Conservation (phyloP, 2,797 vertebrate species). For the Eremophila alpestris region DNA sequence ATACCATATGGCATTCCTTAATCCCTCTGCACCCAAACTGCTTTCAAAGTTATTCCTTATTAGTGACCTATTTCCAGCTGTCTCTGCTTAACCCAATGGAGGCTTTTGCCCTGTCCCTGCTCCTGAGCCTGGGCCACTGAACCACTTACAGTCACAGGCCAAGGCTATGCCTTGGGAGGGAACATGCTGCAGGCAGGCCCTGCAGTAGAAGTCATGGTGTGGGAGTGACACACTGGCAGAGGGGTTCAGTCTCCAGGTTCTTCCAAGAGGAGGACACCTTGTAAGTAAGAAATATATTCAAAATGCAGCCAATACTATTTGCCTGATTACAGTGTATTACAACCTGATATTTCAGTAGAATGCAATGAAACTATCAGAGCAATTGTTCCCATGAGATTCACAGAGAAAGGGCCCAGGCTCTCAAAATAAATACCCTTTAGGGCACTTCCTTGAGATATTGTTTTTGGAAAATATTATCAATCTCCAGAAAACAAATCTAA, state of each 20-base stretch:
- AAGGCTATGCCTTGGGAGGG: background rate
- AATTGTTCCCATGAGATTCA: background rate
- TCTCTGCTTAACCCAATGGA: background rate
- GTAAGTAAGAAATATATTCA: background rate
- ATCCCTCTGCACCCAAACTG: constrained; percentile 13
- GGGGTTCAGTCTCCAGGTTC: background rate
- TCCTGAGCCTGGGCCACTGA: background rate
- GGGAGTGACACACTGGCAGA: background rate
- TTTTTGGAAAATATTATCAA: background rate
- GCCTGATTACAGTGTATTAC: background rate
- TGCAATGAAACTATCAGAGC: background rate
- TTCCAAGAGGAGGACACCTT: background rate
- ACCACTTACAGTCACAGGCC: background rate
- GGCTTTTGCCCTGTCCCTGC: background rate
- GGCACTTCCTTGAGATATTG: background rate
- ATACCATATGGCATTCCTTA: constrained; percentile 43
- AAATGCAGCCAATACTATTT: background rate
- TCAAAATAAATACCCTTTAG: background rate
- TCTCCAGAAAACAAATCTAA: constrained; percentile 6
- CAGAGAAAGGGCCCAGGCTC: background rate
- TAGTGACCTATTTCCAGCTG: constrained; percentile 38
- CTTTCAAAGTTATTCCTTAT: constrained; percentile 28
- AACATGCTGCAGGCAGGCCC: background rate
- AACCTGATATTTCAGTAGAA: background rate
- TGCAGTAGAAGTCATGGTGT: background rate